A percentile compares a stretch with the other conserved stretches of the same genome.
phyloP scores from a whole-genome alignment of 2,888 invertebrate genomes.

The Heteropelma amictum region DNA sequence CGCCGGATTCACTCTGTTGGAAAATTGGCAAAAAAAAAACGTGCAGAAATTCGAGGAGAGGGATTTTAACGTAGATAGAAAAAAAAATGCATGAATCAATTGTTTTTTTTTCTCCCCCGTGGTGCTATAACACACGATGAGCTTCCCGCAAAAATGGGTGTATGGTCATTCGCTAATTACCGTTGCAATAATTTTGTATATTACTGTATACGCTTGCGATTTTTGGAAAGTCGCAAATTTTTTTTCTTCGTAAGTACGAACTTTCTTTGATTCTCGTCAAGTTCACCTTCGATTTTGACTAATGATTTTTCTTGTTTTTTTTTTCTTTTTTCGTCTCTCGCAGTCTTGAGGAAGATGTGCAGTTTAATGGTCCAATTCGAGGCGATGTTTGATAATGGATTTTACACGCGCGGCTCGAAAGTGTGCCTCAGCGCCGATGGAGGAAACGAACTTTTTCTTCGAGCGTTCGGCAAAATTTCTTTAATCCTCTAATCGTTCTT shows the following conservation, averaged over 20 bases:
- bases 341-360: conserved; percentile 54
- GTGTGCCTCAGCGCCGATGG: conserved; percentile 33
- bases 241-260: conserved; percentile 62
- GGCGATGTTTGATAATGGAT: conserved; percentile 58
- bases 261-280: neutral
- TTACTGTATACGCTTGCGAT: conserved; percentile 64
- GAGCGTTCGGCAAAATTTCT: conserved; percentile 31
- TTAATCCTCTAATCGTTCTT: too few species aligned
- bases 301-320: neutral
- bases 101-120: too few species aligned
- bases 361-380: conserved; percentile 58
- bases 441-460: conserved; percentile 29
- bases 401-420: conserved; percentile 22
- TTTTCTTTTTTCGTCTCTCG: conserved; percentile 40
- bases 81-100: too few species aligned
- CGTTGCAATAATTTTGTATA: conserved; percentile 56
- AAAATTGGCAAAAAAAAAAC: neutral
- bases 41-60: conserved; percentile 20
- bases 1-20: conserved; percentile 41
- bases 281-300: neutral
- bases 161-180: conserved; percentile 48
- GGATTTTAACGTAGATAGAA: conserved; percentile 39
- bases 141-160: conserved; percentile 54
- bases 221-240: conserved; percentile 58
- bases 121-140: conserved; percentile 46